Evolutionary conservation across 2,113 vertebrate species (phyloP).

Genomic region (Bubo bubo): DNA sequence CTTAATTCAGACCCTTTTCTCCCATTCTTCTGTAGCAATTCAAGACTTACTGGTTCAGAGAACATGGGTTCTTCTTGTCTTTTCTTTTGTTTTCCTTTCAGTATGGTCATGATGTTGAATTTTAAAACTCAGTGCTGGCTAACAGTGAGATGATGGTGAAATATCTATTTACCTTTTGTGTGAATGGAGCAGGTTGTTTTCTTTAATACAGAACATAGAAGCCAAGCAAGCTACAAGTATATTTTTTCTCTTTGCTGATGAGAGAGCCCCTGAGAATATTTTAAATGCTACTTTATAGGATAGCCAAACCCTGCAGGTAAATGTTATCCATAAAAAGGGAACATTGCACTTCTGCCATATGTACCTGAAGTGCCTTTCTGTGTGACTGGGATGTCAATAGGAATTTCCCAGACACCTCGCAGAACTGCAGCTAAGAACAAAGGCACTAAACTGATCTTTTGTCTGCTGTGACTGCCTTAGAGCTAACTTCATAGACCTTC

Average conservation of each 20-base stretch:
- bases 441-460: constrained; percentile 16
- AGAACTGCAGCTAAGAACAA: neutral
- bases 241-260: neutral
- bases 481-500: neutral
- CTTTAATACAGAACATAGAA: neutral
- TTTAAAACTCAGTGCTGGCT: neutral
- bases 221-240: neutral
- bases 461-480: neutral
- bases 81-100: neutral
- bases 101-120: neutral
- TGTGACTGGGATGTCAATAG: constrained; percentile 18
- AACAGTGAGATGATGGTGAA: neutral
- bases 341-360: neutral
- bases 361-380: neutral
- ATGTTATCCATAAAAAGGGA: neutral
- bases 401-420: neutral
- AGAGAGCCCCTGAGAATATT: neutral
- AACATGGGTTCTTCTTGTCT: neutral
- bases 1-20: constrained; percentile 62
- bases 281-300: neutral
- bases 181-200: neutral
- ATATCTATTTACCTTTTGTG: constrained; percentile 9
- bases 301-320: neutral
- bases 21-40: constrained; percentile 38
- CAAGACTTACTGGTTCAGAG: constrained; percentile 55